phyloP scores from a whole-genome alignment of 2,888 invertebrate species.

The Quadriops clusia region DNA sequence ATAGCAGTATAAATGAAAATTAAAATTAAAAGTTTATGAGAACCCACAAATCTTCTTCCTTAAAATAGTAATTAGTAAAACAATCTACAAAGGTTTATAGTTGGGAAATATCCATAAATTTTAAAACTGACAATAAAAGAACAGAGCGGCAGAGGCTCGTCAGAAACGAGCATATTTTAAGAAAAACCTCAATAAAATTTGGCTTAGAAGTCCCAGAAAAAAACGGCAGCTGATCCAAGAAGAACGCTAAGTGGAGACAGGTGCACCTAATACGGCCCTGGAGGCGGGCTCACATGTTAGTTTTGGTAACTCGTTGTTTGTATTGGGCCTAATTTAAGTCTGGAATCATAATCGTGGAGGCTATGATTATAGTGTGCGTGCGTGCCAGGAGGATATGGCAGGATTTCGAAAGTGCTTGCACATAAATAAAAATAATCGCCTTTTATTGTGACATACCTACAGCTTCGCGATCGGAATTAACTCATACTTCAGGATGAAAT shows the following conservation, averaged over 20 bases:
- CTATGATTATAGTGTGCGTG: constrained; percentile 28
- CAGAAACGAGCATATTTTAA: constrained; percentile 3
- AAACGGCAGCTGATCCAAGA: constrained; percentile 30
- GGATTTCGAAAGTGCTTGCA: too few species aligned
- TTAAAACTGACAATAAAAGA: constrained; percentile 2
- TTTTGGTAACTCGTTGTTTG: constrained; percentile 31
- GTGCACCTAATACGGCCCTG: constrained; percentile 24
- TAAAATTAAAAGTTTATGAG: too few species aligned
- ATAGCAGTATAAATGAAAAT: too few species aligned
- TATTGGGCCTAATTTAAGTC: constrained; percentile 26
- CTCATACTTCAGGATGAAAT: too few species aligned
- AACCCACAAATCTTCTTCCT: too few species aligned
- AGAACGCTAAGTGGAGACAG: constrained; percentile 27
- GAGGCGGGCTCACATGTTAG: constrained; percentile 26
- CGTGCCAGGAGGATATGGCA: constrained; percentile 14
- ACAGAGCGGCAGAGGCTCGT: neutral
- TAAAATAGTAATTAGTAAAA: too few species aligned
- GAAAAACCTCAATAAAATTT: constrained; percentile 1
- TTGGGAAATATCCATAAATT: too few species aligned
- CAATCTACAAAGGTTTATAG: too few species aligned
- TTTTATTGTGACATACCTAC: too few species aligned
- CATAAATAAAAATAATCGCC: too few species aligned
- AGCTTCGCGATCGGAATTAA: too few species aligned
- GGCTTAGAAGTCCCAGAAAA: constrained; percentile 3
- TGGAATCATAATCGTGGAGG: constrained; percentile 16